Evolutionary conservation across 2,888 invertebrate genomes (phyloP), one percentile per base, ranked within the genome.

Genomic region (Philereme transversata): DNA sequence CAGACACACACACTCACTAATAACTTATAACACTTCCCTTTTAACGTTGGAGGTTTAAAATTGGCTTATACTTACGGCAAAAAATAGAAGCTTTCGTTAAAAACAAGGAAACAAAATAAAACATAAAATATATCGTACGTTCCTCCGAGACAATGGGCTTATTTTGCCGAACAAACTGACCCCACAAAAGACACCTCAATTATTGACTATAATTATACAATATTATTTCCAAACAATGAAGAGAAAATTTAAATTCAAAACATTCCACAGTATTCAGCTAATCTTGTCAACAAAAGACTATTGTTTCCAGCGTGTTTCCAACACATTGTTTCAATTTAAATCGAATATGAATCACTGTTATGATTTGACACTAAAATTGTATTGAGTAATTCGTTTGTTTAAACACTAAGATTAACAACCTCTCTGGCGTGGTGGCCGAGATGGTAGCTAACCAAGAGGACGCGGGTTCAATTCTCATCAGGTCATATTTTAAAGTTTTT

Each of bases 271-370:
- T 83, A 89, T 90, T 90, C 89, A 90, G 90, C 90, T 91, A 90
- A 92, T 91, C 90, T 88, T 83, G 85, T 86, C 88, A 88, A 92
- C 90, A 92, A 90, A 88, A 82, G 88, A 86, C 88, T 86, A 91
- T 91, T 92, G 91, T 92, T 84, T 85, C 80, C 40, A 61, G 36
- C 33, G 35, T 62, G 62, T 79, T 82, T 82, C 79, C 64, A 60
- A 84, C 77, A 90, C 90, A 92, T 90, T 91, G 92, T 92, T 87
- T 89, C 86, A 79, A 79, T 86, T 86, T 87, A 86, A 82, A 87
- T 84, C 83, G 79, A 82, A 84, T 85, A 86, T 92, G 91, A 92
- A 87, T 90, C 90, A 90, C 82, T 88, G 88, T 91, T 91, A 86
- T 90, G 88, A 88, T 88, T 88, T 79, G 77, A 79, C 80, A 81